Base-by-base conservation (phyloP, 2,888 invertebrate species). In the Amblyjoppa proteus region DNA sequence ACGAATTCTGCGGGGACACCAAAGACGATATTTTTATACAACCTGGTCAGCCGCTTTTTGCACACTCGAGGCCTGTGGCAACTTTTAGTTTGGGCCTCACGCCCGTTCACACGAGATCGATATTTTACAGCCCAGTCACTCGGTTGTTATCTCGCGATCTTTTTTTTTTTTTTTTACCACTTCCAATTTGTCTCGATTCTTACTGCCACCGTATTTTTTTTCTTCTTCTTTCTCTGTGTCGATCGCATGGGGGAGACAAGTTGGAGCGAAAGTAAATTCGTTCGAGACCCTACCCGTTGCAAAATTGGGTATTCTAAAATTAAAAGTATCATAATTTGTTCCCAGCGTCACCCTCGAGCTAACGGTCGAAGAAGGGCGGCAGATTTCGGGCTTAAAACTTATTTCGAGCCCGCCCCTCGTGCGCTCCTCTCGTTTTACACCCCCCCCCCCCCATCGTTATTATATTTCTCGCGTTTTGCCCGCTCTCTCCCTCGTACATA, bases 321-420 rank as follows among this genome's bases (percentile, higher is more conserved):
- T 91, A 91, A 90, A 89, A 89, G 90, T 90, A 88, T 89, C 31
- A 66, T 68, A 90, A 91, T 90, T 90, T 90, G 88, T 88, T 87
- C 78, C 80, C 75, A 84, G 85, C 82, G 61, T 45, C 13, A 84
- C 81, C 77, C 87, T 84, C 74, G 88, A 85, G 85, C 79, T 87
- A 88, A 86, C 85, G 87, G 88, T 49, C 87, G 85, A 79, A 85
- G 88, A 85, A 85, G 82, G 87, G 86, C 88, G 88, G 85, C 87
- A 87, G 88, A 87, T 89, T 89, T 88, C 86, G 79, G 87, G 86
- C 89, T 88, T 85, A 84, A 87, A 87, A 86, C 86, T 88, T 81
- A 38, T 61, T 81, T 76, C 75, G 58, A 41, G 20, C 51, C 69
- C 49, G 3, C 16, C 31, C 34, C 16, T 61, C 61, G 56, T 77